phyloP scores from a whole-genome alignment of 2,113 vertebrate genomes.

The Sciurus niger region DNA sequence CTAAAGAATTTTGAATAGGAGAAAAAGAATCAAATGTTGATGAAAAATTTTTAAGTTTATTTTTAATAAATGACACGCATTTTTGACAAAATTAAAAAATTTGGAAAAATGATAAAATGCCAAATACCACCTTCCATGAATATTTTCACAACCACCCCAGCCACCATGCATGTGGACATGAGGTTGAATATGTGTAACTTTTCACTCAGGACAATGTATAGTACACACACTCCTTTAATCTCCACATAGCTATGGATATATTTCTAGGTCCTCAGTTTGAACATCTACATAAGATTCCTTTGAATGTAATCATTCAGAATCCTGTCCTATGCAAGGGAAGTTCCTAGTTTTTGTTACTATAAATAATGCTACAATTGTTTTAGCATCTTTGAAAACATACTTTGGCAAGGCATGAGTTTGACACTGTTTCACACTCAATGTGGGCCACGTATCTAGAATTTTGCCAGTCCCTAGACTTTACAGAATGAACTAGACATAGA shows the following conservation, averaged over 20 bases:
- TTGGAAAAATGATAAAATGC: neutral
- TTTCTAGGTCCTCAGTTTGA: constrained; percentile 31
- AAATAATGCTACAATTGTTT: neutral
- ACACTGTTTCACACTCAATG: neutral
- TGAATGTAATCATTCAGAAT: neutral
- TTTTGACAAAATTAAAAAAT: neutral
- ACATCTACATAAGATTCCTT: neutral
- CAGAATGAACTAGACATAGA: neutral
- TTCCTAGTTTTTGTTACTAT: neutral
- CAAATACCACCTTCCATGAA: too few species aligned
- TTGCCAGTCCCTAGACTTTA: neutral
- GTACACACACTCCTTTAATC: neutral
- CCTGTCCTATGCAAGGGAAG: neutral
- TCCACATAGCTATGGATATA: neutral
- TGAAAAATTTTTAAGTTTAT: neutral
- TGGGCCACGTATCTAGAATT: neutral
- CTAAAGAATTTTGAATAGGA: neutral
- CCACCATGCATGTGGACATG: neutral
- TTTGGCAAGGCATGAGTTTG: neutral
- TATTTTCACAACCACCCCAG: neutral
- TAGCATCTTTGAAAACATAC: neutral
- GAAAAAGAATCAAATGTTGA: neutral
- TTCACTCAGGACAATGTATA: neutral
- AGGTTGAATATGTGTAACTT: neutral
- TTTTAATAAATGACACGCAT: neutral